These are phyloP conservation scores for Carassius carassius DNA, from an alignment of 2,113 vertebrate genomes.

Conservation along the genomic window DNA sequence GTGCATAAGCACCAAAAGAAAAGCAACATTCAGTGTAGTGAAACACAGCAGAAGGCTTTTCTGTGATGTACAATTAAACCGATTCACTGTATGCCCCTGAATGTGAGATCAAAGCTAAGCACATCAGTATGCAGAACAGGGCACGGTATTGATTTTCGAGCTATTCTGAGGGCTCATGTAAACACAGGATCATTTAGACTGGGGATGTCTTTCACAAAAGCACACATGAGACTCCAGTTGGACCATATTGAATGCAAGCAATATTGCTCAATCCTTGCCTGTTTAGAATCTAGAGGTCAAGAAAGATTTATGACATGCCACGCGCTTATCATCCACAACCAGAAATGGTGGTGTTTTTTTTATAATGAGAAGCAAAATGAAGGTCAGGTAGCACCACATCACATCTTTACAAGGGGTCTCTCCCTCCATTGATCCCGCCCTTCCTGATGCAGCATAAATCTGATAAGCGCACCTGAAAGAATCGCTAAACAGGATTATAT, in stretches of 20 bases:
- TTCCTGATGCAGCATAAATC: conserved; percentile 56
- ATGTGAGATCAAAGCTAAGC: conserved; percentile 39
- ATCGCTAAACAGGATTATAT: conserved; percentile 72
- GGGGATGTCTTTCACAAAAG: conserved; percentile 55
- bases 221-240: conserved; percentile 47
- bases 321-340: conserved; percentile 72
- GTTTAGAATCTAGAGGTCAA: conserved; percentile 67
- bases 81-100: conserved; percentile 28
- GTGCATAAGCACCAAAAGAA: not conserved
- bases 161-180: conserved; percentile 52
- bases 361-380: conserved; percentile 62
- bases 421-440: conserved; percentile 62
- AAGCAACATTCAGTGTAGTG: not conserved
- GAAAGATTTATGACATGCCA: conserved; percentile 71
- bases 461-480: conserved; percentile 69
- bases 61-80: conserved; percentile 21
- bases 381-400: conserved; percentile 70
- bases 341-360: conserved; percentile 64
- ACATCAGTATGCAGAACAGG: conserved; percentile 54
- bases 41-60: conserved; percentile 16
- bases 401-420: conserved; percentile 53
- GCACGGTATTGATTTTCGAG: conserved; percentile 53
- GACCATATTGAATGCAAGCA: conserved; percentile 54
- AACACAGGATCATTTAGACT: conserved; percentile 54
- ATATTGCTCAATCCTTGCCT: conserved; percentile 60